A percentile compares a stretch with the other conserved stretches of the same genome.
Conservation (phyloP, 2,888 invertebrate species). For the Beris morrisii region DNA sequence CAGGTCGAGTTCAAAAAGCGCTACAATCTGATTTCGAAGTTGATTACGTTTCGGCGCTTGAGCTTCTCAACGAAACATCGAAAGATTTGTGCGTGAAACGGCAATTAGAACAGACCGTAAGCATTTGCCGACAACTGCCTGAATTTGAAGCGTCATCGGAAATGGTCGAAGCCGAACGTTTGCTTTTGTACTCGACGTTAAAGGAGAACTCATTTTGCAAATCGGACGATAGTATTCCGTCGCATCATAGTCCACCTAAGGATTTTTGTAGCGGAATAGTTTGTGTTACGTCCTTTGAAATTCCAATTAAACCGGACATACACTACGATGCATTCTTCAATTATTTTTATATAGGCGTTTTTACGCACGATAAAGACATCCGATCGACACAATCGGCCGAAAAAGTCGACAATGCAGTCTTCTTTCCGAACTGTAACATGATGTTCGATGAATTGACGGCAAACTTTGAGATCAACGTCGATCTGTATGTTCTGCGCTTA, state of each 20-base stretch:
- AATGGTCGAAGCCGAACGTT: conserved; percentile 59
- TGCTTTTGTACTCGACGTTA: conserved; percentile 54
- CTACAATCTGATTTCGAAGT: conserved; percentile 46
- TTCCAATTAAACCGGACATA: conserved; percentile 48
- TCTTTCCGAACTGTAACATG: conserved; percentile 51
- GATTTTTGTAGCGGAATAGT: conserved; percentile 40
- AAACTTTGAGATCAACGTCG: conserved; percentile 55
- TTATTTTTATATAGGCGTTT: conserved; percentile 53
- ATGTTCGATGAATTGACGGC: conserved; percentile 51
- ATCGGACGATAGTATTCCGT: conserved; percentile 31
- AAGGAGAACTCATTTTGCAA: conserved; percentile 37
- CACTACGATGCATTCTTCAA: conserved; percentile 53
- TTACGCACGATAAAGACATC: conserved; percentile 50
- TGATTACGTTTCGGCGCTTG: conserved; percentile 44
- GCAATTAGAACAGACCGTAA: conserved; percentile 57
- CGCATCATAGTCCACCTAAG: conserved; percentile 21
- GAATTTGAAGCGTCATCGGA: conserved; percentile 57
- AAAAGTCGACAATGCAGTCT: conserved; percentile 46
- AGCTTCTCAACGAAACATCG: conserved; percentile 36
- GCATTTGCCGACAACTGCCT: conserved; percentile 56
- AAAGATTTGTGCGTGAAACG: conserved; percentile 45
- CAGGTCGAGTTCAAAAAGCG: conserved; percentile 22
- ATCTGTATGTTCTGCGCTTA: conserved; percentile 57
- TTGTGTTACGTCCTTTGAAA: conserved; percentile 47
- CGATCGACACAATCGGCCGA: conserved; percentile 53